phyloP scores from a whole-genome alignment of 2,113 vertebrate genomes.

The Phyllopteryx taeniolatus region DNA sequence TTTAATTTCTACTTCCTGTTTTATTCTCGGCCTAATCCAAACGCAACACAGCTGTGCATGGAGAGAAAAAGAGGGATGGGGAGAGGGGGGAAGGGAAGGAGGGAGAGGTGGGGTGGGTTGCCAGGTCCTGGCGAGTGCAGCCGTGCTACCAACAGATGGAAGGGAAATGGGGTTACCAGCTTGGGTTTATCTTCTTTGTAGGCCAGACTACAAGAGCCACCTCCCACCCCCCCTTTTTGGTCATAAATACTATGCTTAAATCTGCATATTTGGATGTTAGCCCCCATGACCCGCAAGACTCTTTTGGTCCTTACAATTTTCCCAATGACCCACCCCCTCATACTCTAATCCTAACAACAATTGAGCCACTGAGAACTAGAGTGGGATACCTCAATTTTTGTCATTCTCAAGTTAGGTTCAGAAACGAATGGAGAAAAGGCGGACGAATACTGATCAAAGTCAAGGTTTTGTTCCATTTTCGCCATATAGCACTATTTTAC shows the following conservation, averaged over 20 bases:
- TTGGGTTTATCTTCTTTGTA: slow-evolving; percentile 65
- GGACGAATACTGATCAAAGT: too few species aligned
- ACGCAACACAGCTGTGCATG: slow-evolving; percentile 79
- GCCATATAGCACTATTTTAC: too few species aligned
- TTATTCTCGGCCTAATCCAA: slow-evolving; percentile 81
- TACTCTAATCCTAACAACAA: neutral
- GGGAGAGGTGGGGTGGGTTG: slow-evolving; percentile 51
- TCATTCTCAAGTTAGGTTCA: too few species aligned
- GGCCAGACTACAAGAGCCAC: slow-evolving; percentile 56
- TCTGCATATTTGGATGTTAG: slow-evolving; percentile 44
- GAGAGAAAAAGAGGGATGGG: slow-evolving; percentile 56
- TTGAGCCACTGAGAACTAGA: neutral
- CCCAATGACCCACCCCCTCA: neutral
- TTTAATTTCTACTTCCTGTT: slow-evolving; percentile 83
- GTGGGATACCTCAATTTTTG: neutral
- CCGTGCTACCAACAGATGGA: slow-evolving; percentile 71
- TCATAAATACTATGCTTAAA: slow-evolving; percentile 59
- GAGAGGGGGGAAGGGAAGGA: neutral
- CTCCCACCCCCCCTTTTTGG: slow-evolving; percentile 31
- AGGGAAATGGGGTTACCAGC: slow-evolving; percentile 69
- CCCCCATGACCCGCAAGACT: neutral
- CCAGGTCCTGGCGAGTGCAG: slow-evolving; percentile 67
- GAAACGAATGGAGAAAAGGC: too few species aligned
- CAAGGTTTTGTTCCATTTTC: too few species aligned
- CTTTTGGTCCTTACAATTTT: too few species aligned